Evolutionary conservation across 2,888 invertebrate species (phyloP).

Genomic region (Alloscopus bannaensis): DNA sequence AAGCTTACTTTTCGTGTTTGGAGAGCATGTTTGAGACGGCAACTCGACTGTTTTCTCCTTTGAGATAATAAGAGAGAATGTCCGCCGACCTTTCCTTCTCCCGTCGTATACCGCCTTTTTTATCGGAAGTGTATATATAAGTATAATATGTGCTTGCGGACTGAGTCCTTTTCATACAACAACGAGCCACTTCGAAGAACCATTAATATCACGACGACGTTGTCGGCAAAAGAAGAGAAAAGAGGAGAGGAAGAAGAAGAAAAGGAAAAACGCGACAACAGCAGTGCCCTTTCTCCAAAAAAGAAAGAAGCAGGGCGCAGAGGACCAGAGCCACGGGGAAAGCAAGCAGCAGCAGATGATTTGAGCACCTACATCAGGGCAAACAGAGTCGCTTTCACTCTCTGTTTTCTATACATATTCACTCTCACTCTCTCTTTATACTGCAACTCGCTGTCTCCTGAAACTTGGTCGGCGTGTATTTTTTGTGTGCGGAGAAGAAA

Average conservation of each 20-base stretch:
- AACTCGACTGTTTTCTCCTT: slow-evolving; percentile 11
- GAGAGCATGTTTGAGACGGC: background rate
- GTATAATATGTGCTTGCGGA: slow-evolving; percentile 18
- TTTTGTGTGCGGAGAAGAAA: too few relatives aligned
- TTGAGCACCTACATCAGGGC: slow-evolving; percentile 40
- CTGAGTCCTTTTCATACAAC: slow-evolving; percentile 24
- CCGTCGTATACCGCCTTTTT: slow-evolving; percentile 35
- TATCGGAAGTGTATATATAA: slow-evolving; percentile 19
- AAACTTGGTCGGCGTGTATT: too few relatives aligned
- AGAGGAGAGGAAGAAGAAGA: too few relatives aligned
- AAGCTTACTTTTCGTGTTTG: slow-evolving; percentile 11
- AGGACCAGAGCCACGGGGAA: slow-evolving; percentile 25
- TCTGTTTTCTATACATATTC: too few relatives aligned
- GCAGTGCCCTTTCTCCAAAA: slow-evolving; percentile 42
- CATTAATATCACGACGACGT: slow-evolving; percentile 41
- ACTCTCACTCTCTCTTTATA: slow-evolving; percentile 28
- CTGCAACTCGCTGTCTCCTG: slow-evolving; percentile 41
- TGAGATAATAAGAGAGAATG: slow-evolving; percentile 34
- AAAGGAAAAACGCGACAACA: slow-evolving; percentile 44
- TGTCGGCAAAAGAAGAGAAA: slow-evolving; percentile 14
- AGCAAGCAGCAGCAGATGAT: slow-evolving; percentile 52
- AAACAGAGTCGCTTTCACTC: slow-evolving; percentile 47
- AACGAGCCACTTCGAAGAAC: slow-evolving; percentile 39
- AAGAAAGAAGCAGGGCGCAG: slow-evolving; percentile 15
- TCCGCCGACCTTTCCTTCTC: slow-evolving; percentile 35